These are phyloP conservation scores for Lophius piscatorius DNA, from an alignment of 2,113 vertebrate species.

Conservation along the genomic window DNA sequence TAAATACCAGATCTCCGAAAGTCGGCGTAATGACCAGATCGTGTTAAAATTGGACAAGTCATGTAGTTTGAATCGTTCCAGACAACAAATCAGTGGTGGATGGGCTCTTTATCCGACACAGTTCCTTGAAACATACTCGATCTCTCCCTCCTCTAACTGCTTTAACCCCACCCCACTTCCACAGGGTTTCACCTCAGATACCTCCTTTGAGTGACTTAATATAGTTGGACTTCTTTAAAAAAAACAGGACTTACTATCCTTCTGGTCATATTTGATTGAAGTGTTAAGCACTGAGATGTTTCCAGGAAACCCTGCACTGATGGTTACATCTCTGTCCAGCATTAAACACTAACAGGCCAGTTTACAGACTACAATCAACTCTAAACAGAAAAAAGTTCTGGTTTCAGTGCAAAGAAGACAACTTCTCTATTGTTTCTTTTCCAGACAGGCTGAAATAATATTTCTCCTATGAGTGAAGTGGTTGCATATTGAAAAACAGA, in stretches of 20 bases:
- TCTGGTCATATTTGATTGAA: slow-evolving; percentile 32
- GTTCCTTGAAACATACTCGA: too few relatives aligned
- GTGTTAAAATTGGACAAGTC: too few relatives aligned
- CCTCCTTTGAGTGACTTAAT: not conserved
- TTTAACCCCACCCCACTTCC: too few relatives aligned
- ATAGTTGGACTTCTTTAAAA: not conserved
- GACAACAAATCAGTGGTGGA: too few relatives aligned
- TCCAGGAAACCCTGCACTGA: slow-evolving; percentile 53
- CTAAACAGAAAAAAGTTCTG: slow-evolving; percentile 87
- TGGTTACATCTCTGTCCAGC: slow-evolving; percentile 64
- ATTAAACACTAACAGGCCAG: slow-evolving; percentile 87
- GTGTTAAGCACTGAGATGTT: slow-evolving; percentile 46
- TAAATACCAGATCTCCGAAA: too few relatives aligned
- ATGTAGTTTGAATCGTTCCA: too few relatives aligned
- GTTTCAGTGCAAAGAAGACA: slow-evolving; percentile 93
- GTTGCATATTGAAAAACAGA: slow-evolving; percentile 99
- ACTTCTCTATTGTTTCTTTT: slow-evolving; percentile 81
- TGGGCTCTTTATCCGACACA: too few relatives aligned
- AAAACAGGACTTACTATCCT: not conserved
- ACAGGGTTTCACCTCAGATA: too few relatives aligned
- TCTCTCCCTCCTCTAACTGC: too few relatives aligned
- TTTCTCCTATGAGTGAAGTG: slow-evolving; percentile 94
- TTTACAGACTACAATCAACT: slow-evolving; percentile 87
- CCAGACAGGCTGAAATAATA: slow-evolving; percentile 82
- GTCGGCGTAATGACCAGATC: too few relatives aligned